Evolutionary conservation across 2,888 invertebrate genomes (phyloP).

Genomic region (Luperina nickerlii): DNA sequence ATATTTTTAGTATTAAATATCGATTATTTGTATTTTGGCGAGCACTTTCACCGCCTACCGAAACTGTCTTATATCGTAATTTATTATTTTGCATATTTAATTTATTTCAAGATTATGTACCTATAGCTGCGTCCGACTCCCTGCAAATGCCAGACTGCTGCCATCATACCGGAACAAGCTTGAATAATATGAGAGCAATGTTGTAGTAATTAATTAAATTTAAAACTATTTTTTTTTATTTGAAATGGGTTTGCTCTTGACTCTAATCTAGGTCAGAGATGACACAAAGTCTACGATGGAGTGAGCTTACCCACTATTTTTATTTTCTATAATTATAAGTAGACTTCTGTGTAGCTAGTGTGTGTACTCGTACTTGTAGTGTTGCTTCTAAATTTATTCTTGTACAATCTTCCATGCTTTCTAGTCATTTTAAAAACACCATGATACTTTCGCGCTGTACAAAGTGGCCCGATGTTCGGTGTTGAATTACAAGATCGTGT

Average conservation of each 20-base stretch:
- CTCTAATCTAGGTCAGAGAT: too few species aligned
- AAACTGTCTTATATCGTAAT: not conserved
- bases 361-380: not conserved
- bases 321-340: not conserved
- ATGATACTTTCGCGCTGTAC: not conserved
- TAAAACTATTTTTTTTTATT: too few species aligned
- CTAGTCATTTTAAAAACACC: not conserved
- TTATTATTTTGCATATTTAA: not conserved
- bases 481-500: constrained; percentile 46
- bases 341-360: not conserved
- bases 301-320: too few species aligned
- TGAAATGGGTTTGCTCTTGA: too few species aligned
- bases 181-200: not conserved
- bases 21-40: not conserved
- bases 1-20: constrained; percentile 26
- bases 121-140: too few species aligned
- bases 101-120: constrained; percentile 1
- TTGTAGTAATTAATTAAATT: not conserved
- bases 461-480: not conserved
- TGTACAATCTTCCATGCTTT: too few species aligned
- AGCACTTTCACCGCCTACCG: constrained; percentile 19
- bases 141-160: not conserved
- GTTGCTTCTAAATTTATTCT: not conserved
- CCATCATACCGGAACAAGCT: not conserved
- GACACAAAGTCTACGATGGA: too few species aligned